phyloP scores from a whole-genome alignment of 2,797 vertebrate species.

The Takifugu ocellatus region DNA sequence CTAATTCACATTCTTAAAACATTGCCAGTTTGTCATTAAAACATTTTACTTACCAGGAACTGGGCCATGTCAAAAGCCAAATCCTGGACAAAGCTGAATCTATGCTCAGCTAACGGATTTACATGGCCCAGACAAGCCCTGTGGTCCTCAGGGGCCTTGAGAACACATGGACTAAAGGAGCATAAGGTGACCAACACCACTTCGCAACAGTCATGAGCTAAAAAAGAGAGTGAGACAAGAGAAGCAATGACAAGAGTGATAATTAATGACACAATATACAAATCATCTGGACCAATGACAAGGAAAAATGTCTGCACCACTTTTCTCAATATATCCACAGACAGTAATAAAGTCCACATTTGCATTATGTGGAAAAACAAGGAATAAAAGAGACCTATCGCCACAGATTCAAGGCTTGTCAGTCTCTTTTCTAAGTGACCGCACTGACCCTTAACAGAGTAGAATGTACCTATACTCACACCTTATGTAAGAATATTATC shows the following conservation, averaged over 20 bases:
- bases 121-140: slow-evolving; percentile 30
- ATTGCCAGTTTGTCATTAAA: neutral
- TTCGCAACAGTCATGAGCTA: slow-evolving; percentile 94
- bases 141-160: slow-evolving; percentile 64
- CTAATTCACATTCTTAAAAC: neutral
- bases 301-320: too few species aligned
- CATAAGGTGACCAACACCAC: slow-evolving; percentile 86
- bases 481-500: too few species aligned
- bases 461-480: too few species aligned
- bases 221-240: neutral
- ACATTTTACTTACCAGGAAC: slow-evolving; percentile 80
- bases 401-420: too few species aligned
- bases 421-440: too few species aligned
- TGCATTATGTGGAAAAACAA: neutral
- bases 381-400: neutral
- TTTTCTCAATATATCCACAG: too few species aligned
- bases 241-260: neutral
- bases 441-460: too few species aligned
- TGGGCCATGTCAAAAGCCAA: slow-evolving; percentile 92
- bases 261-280: too few species aligned
- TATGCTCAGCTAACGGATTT: slow-evolving; percentile 79
- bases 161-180: slow-evolving; percentile 70
- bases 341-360: neutral
- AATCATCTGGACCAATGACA: too few species aligned
- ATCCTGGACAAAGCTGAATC: slow-evolving; percentile 88